These are phyloP conservation scores for Sebastes hubbsi DNA, from an alignment of 2,797 vertebrate genomes.

Conservation along the genomic window DNA sequence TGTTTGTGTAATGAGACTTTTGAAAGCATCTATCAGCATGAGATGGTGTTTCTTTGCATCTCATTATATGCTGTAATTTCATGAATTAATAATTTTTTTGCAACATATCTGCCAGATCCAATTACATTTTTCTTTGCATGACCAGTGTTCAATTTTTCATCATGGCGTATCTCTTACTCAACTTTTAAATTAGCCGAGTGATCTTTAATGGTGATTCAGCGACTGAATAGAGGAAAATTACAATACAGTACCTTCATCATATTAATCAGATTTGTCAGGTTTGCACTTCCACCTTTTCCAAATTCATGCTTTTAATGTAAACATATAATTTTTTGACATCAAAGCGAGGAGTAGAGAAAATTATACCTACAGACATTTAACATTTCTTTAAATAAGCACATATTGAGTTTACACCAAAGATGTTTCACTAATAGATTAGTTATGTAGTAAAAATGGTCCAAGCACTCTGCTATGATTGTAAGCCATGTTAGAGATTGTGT, in stretches of 20 bases:
- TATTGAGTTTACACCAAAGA: background rate
- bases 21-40: conserved; percentile 43
- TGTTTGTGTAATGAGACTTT: conserved; percentile 57
- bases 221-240: conserved; percentile 35
- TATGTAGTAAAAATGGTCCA: background rate
- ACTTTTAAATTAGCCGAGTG: conserved; percentile 47
- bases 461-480: background rate
- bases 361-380: background rate
- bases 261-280: conserved; percentile 32
- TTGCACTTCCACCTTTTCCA: background rate
- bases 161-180: conserved; percentile 48
- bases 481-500: background rate
- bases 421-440: background rate
- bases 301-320: conserved; percentile 3
- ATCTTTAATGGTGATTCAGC: conserved; percentile 44
- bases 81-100: conserved; percentile 63
- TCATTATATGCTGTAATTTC: conserved; percentile 61
- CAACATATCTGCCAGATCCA: conserved; percentile 64
- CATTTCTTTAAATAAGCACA: background rate
- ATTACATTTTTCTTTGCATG: conserved; percentile 71
- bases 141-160: conserved; percentile 58
- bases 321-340: background rate
- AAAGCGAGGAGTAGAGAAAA: background rate
- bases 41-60: conserved; percentile 49
- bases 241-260: background rate